Conservation (phyloP, 2,113 vertebrate genomes). For the Sinocyclocheilus anshuiensis region DNA sequence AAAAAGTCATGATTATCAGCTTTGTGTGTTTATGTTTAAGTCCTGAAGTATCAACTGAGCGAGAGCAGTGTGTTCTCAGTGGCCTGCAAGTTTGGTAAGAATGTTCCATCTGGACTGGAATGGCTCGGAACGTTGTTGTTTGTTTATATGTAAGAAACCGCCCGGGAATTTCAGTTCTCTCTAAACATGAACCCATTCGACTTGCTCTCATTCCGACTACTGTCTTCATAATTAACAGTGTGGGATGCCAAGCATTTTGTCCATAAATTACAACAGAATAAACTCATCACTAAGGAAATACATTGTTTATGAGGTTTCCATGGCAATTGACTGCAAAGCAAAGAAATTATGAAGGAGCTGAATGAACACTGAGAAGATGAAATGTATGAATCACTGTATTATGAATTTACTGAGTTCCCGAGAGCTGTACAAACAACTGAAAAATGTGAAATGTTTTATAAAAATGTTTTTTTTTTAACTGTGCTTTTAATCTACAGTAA, state of each 20-base stretch:
- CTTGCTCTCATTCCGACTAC: constrained; percentile 13
- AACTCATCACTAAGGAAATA: constrained; percentile 17
- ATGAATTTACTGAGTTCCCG: constrained; percentile 52
- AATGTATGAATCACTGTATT: constrained; percentile 46
- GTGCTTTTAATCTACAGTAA: not conserved
- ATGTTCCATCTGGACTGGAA: constrained; percentile 4
- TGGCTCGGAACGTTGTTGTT: constrained; percentile 56
- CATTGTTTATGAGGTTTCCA: constrained; percentile 60
- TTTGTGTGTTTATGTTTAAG: not conserved
- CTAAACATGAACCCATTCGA: not conserved
- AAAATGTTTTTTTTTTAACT: not conserved
- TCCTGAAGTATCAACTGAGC: not conserved
- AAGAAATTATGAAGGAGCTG: not conserved
- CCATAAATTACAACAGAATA: constrained; percentile 29
- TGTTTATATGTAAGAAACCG: constrained; percentile 40
- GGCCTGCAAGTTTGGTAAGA: not conserved
- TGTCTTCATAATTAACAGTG: constrained; percentile 27
- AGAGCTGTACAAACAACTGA: constrained; percentile 62
- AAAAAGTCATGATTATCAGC: constrained; percentile 14
- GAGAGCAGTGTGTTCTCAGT: not conserved
- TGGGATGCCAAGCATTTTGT: constrained; percentile 48
- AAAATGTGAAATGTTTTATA: constrained; percentile 61
- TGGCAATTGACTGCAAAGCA: constrained; percentile 64
- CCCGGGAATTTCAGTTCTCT: constrained; percentile 9
- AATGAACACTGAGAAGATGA: constrained; percentile 53